Evolutionary conservation across 1,140 invertebrate species (phyloP), one percentile per base, ranked within the genome.

Genomic region (Leguminivora glycinivorella): DNA sequence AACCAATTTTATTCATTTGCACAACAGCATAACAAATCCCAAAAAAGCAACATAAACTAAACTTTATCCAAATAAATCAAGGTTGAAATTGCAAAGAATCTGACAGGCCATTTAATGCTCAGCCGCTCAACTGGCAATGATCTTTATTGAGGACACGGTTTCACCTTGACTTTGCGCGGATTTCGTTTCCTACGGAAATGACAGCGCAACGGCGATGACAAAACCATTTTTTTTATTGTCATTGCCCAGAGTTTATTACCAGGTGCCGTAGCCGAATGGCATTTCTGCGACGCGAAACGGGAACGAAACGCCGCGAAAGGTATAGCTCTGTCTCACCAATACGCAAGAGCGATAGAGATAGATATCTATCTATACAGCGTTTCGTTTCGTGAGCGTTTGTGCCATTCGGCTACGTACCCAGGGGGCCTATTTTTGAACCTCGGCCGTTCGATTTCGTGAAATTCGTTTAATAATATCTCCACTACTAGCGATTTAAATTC

Each of bases 141-240:
- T 58, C 56, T 58, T 58, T 58, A 58, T 58, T 29, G 56, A 58
- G 56, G 56, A 29, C 56, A 29, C 56, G 47, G 47, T 52, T 52
- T 52, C 56, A 58, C 56, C 56, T 58, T 58, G 56, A 58, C 56
- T 58, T 58, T 58, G 56, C n/a, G 43, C 47, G 25, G 24, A 26
- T 58, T 26, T 58, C 25, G 25, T 58, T 58, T 58, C 56, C 56
- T 58, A 58, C 56, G 56, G 56, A 58, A 58, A 58, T 58, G 56
- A 58, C 10, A 26, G 25, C 12, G 56, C 25, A n/a, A 10, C 22
- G 56, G 17, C 5, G 22, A 26, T 29, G 56, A 19, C 56, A n/a
- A 58, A 14, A 26, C 12, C 22, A n/a, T 58, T 58, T 58, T 58
- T 58, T 29, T 4, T n/a, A 6, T 17, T 9, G 2, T 52, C 22